Evolutionary conservation across 2,888 invertebrate species (phyloP).

Genomic region (Pharmacophagus antenor): DNA sequence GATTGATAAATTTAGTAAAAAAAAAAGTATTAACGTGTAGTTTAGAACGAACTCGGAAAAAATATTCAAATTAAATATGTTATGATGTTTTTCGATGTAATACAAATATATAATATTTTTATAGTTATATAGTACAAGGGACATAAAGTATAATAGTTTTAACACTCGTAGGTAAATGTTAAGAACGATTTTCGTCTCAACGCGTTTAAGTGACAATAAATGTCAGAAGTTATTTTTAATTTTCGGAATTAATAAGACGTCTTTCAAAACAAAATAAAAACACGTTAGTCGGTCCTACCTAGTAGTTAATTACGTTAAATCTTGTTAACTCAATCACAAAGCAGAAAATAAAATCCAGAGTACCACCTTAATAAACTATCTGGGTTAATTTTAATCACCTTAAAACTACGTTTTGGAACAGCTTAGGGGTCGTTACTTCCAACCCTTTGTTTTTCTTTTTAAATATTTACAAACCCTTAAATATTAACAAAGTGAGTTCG

Average conservation of each 20-base stretch:
- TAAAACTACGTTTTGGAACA: neutral
- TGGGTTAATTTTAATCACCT: neutral
- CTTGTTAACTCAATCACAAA: neutral
- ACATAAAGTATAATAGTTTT: neutral
- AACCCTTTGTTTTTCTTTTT: slow-evolving; percentile 24
- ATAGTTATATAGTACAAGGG: neutral
- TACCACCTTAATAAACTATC: neutral
- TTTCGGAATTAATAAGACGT: too few species aligned
- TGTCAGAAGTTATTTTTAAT: too few species aligned
- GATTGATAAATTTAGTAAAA: too few species aligned
- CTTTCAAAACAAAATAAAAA: too few species aligned
- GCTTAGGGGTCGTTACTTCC: neutral
- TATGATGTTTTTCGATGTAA: neutral
- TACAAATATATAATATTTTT: neutral
- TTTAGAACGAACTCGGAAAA: too few species aligned
- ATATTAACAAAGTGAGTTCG: slow-evolving; percentile 33
- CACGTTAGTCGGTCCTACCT: too few species aligned
- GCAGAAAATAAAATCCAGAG: neutral
- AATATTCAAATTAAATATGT: neutral
- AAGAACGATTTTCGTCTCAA: slow-evolving; percentile 4
- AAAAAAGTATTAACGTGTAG: too few species aligned
- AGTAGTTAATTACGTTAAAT: too few species aligned
- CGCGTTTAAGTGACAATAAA: slow-evolving; percentile 1
- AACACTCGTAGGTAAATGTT: neutral
- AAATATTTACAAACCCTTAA: slow-evolving; percentile 36